Conservation (phyloP, 2,888 invertebrate species). For the Bellardia bayeri region DNA sequence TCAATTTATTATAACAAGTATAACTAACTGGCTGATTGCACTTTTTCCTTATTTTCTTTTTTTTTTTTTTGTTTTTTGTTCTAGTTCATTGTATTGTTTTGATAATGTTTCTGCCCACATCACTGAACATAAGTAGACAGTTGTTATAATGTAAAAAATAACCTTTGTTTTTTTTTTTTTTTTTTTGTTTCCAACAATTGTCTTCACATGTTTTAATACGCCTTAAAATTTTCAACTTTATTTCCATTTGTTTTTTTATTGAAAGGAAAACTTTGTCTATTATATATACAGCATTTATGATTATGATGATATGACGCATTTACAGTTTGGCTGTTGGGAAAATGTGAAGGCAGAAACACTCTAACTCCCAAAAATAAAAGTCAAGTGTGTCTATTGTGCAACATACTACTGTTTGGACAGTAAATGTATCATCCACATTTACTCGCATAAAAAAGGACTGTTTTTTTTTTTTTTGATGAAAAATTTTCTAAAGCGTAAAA, state of each 20-base stretch:
- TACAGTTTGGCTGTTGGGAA: background rate
- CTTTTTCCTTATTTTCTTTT: background rate
- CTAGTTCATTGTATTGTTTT: conserved; percentile 2
- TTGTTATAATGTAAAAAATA: conserved; percentile 15
- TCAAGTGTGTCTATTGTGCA: conserved; percentile 20
- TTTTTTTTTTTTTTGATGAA: background rate
- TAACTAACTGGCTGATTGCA: conserved; percentile 15
- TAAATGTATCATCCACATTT: conserved; percentile 23
- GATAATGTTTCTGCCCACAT: conserved; percentile 3
- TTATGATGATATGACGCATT: conserved; percentile 50
- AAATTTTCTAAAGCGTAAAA: conserved; percentile 42
- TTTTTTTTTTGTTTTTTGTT: no score
- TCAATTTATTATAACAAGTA: background rate
- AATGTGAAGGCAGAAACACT: background rate
- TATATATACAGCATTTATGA: conserved; percentile 38
- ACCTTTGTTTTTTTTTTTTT: background rate
- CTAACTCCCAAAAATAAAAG: background rate
- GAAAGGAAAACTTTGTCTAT: conserved; percentile 34
- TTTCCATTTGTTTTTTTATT: conserved; percentile 3
- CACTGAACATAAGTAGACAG: conserved; percentile 28
- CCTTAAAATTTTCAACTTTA: conserved; percentile 22
- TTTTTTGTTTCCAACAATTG: conserved; percentile 5
- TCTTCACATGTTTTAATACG: conserved; percentile 1
- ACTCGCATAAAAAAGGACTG: background rate
- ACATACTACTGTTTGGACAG: background rate